Conservation (phyloP, 2,797 vertebrate genomes). For the Aulostomus chinensis region DNA sequence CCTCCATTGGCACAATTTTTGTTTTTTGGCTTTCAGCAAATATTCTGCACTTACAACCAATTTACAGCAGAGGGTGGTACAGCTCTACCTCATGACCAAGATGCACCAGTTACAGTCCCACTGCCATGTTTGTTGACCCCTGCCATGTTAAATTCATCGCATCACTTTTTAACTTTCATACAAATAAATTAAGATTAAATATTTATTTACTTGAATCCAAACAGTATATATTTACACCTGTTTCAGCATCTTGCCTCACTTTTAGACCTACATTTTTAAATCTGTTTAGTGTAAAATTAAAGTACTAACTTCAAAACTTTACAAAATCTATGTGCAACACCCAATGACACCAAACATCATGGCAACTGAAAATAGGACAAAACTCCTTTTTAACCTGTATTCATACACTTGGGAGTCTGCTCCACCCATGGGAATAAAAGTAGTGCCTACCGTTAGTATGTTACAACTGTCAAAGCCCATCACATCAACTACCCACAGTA, state of each 20-base stretch:
- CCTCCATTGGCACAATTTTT: too few species aligned
- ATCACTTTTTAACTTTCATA: neutral
- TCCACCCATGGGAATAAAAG: constrained; percentile 5
- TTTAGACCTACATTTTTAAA: too few species aligned
- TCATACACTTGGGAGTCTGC: constrained; percentile 10
- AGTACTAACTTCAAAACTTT: too few species aligned
- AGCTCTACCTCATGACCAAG: neutral
- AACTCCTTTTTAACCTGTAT: constrained; percentile 5
- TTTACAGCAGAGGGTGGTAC: constrained; percentile 54
- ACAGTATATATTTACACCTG: too few species aligned
- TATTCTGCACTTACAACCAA: constrained; percentile 5
- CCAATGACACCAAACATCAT: neutral
- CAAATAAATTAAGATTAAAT: neutral
- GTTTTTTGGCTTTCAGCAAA: too few species aligned
- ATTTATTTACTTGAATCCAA: too few species aligned
- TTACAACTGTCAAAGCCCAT: constrained; percentile 20
- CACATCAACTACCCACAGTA: constrained; percentile 20
- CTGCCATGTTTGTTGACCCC: neutral
- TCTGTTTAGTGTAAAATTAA: too few species aligned
- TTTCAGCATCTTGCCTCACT: too few species aligned
- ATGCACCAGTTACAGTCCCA: neutral
- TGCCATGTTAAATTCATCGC: neutral
- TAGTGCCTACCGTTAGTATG: constrained; percentile 3
- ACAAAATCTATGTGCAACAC: neutral
- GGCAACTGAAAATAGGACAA: constrained; percentile 1